Evolutionary conservation across 2,888 invertebrate species (phyloP).

Genomic region (Chydorus sphaericus): DNA sequence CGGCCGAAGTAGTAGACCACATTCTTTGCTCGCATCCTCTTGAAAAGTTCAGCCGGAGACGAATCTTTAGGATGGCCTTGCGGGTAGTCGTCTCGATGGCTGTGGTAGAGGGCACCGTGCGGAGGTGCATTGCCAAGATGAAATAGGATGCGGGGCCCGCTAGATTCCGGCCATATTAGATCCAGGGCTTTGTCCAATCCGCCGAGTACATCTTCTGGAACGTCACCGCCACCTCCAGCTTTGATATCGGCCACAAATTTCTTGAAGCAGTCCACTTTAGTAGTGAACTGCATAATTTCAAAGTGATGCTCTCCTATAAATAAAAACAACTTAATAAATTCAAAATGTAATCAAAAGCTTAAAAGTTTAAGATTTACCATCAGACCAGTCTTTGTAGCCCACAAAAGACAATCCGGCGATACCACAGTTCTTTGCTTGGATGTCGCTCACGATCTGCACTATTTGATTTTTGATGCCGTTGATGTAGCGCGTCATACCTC

Average conservation of each 20-base stretch:
- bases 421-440: not conserved
- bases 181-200: not conserved
- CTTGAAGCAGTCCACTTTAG: not conserved
- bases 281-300: not conserved
- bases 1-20: not conserved
- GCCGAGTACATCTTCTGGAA: not conserved
- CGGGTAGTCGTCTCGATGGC: not conserved
- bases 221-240: not conserved
- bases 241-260: not conserved
- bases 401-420: not conserved
- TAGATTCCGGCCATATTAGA: not conserved
- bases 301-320: not conserved
- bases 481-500: not conserved
- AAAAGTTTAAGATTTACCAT: not conserved
- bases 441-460: not conserved
- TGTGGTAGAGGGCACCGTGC: not conserved
- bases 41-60: not conserved
- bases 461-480: not conserved
- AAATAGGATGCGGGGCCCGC: not conserved
- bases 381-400: conserved; percentile 1
- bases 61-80: not conserved
- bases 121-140: not conserved
- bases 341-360: not conserved
- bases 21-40: not conserved
- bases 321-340: not conserved